Evolutionary conservation across 1,140 invertebrate genomes (phyloP).

Genomic region (Eciton burchellii): DNA sequence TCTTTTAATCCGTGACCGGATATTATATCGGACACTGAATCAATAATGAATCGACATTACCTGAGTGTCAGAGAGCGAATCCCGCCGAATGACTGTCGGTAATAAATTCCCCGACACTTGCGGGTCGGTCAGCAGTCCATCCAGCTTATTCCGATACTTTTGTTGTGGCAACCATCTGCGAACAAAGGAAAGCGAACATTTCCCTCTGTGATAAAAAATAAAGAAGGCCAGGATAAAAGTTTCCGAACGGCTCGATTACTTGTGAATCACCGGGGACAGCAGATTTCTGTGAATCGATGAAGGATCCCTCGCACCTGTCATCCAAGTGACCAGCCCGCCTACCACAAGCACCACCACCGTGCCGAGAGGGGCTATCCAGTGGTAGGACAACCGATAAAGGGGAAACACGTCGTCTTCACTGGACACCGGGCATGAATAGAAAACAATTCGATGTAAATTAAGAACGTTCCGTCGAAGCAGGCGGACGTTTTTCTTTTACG

Average conservation of each 20-base stretch:
- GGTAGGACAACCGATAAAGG: slow-evolving; percentile 90
- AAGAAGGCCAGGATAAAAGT: neutral
- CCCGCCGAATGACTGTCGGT: neutral
- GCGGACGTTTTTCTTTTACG: neutral
- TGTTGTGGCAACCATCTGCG: slow-evolving; percentile 59
- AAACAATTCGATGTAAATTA: neutral
- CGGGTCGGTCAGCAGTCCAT: neutral
- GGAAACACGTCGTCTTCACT: slow-evolving; percentile 87
- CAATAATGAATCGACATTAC: too few species aligned
- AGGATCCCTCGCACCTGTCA: slow-evolving; percentile 88
- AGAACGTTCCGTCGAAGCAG: neutral
- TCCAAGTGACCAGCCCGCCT: slow-evolving; percentile 88
- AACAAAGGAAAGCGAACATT: slow-evolving; percentile 2
- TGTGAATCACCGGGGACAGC: slow-evolving; percentile 87
- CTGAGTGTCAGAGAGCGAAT: neutral
- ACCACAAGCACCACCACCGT: slow-evolving; percentile 88
- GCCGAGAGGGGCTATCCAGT: slow-evolving; percentile 92
- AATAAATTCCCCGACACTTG: slow-evolving; percentile 51
- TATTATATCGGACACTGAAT: neutral
- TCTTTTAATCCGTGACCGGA: neutral
- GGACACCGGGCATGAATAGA: slow-evolving; percentile 49
- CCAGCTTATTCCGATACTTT: slow-evolving; percentile 9
- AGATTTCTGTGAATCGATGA: slow-evolving; percentile 87
- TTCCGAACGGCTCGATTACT: slow-evolving; percentile 72
- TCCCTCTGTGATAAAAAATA: neutral